phyloP scores from a whole-genome alignment of 2,797 vertebrate genomes.

The Semotilus atromaculatus region DNA sequence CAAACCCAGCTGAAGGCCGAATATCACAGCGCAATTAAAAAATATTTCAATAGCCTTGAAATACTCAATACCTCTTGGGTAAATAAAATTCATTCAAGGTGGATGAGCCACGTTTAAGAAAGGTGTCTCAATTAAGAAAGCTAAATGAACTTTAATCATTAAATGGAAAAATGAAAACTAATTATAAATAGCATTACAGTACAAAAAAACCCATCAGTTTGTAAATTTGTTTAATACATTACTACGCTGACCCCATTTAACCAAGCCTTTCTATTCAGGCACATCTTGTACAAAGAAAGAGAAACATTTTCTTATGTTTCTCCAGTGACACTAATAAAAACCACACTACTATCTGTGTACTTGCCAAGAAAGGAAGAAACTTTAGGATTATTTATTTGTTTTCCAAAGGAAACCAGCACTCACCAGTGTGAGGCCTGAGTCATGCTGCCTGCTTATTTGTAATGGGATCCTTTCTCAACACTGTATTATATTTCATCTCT shows the following conservation, averaged over 20 bases:
- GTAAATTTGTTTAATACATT: conserved; percentile 43
- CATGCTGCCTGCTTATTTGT: conserved; percentile 82
- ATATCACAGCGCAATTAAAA: conserved; percentile 34
- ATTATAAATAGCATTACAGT: background rate
- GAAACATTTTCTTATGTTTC: conserved; percentile 65
- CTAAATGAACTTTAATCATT: background rate
- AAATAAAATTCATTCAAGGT: background rate
- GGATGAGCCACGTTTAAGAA: background rate
- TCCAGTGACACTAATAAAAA: conserved; percentile 73
- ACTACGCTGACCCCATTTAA: conserved; percentile 28
- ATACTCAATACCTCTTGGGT: background rate
- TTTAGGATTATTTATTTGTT: conserved; percentile 81
- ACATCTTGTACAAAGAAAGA: conserved; percentile 55
- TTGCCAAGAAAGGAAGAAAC: conserved; percentile 70
- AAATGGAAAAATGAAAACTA: background rate
- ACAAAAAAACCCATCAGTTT: background rate
- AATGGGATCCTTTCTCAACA: conserved; percentile 77
- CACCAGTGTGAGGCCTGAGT: conserved; percentile 76
- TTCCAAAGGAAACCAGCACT: conserved; percentile 76
- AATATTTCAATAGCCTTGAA: background rate
- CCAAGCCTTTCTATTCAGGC: conserved; percentile 43
- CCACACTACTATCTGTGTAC: conserved; percentile 63
- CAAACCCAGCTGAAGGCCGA: conserved; percentile 54
- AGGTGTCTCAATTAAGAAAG: background rate
- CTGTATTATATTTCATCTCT: conserved; percentile 71